Evolutionary conservation across 2,888 invertebrate species (phyloP), one percentile per base, ranked within the genome.

Genomic region (Shargacucullia verbasci): DNA sequence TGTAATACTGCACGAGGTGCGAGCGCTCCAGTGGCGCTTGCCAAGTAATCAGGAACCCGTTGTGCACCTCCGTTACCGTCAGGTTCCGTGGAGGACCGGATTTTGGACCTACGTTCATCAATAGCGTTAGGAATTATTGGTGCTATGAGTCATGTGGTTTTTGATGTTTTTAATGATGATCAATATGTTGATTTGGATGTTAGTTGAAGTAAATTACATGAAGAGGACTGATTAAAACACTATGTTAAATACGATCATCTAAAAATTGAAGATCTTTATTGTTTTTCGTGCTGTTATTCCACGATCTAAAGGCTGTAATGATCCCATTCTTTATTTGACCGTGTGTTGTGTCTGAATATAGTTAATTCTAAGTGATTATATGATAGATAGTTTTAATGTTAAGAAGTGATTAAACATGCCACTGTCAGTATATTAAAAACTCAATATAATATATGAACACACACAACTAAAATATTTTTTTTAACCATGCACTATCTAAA

Each of bases 41-140:
- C 98, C 98, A 98, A 79, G 97, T 96, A 87, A 99, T 97, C 76
- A 97, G 95, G 92, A 98, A 98, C 73, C 98, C 98, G 88, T 98
- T 98, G 88, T 97, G 96, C 72, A 98, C 96, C 92, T 98, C 98
- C 46, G 97, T 97, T 67, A 98, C 97, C 50, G 98, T 97, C 77
- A 99, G 95, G 92, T 99, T 99, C 74, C 97, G 95, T 29, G 99
- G 99, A 45, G 97, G 96, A 80, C 98, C 97, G 48, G 99, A 98
- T 91, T 97, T 97, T 59, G 98, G 98, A 90, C 98, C 99, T 98
- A 85, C 0, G 39, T 78, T 34, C 0, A 35, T 6, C 52, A 5
- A 29, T 29, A n/a, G 31, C 37, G 43, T 56, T 50, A 41, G 44
- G 58, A 47, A 31, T 41, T 13, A 7, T 14, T 25, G 40, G 11